A percentile compares a stretch with the other conserved stretches of the same genome.
Evolutionary conservation across 1,140 invertebrate species (phyloP).

Genomic region (Episyrphus balteatus): DNA sequence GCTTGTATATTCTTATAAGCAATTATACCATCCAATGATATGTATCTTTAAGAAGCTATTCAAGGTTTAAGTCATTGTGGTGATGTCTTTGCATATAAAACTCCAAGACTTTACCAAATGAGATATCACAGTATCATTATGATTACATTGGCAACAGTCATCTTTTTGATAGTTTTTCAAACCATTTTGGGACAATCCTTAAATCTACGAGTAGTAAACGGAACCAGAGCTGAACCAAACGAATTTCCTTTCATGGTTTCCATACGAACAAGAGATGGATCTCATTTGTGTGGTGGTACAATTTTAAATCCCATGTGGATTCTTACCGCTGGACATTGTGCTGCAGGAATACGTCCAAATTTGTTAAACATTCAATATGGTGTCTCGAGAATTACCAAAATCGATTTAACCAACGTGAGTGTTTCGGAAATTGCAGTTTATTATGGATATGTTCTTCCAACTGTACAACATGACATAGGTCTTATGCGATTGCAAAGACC

Average conservation of each 20-base stretch:
- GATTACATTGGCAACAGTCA: too few relatives aligned
- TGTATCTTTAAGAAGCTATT: too few relatives aligned
- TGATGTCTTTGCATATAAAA: too few relatives aligned
- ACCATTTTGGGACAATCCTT: too few relatives aligned
- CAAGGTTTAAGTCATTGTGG: too few relatives aligned
- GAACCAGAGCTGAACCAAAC: conserved; percentile 5
- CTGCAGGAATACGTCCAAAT: neutral
- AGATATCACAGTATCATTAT: too few relatives aligned
- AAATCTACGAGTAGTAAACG: conserved; percentile 7
- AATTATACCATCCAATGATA: too few relatives aligned
- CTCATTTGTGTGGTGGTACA: conserved; percentile 11
- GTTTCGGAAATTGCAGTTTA: conserved; percentile 1
- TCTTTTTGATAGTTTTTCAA: too few relatives aligned
- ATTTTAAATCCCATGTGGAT: conserved; percentile 6
- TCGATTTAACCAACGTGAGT: neutral
- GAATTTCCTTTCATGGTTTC: conserved; percentile 14
- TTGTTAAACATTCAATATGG: conserved; percentile 9
- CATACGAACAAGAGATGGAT: neutral
- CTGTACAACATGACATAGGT: conserved; percentile 12
- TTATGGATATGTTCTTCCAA: conserved; percentile 1
- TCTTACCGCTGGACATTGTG: conserved; percentile 5
- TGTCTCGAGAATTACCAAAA: neutral
- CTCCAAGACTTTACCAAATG: too few relatives aligned
- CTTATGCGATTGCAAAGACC: conserved; percentile 7
- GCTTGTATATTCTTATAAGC: too few relatives aligned